Evolutionary conservation across 2,113 vertebrate genomes (phyloP).

Genomic region (Zeus faber): DNA sequence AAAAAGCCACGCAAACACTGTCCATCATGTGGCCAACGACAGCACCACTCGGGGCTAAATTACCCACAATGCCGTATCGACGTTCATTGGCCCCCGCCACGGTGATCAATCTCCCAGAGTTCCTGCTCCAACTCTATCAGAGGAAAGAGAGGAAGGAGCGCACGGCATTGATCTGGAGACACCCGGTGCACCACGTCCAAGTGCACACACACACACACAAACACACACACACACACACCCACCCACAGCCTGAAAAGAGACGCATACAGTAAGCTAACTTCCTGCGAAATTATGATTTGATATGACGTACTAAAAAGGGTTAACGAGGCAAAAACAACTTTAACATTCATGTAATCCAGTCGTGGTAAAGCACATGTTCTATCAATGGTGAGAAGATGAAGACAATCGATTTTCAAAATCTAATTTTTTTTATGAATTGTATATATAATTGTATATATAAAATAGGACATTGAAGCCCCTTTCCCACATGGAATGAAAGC

Average conservation of each 20-base stretch:
- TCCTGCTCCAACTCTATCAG: slow-evolving; percentile 71
- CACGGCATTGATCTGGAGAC: slow-evolving; percentile 67
- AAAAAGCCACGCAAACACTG: slow-evolving; percentile 73
- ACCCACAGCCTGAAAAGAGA: slow-evolving; percentile 1
- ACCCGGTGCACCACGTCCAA: slow-evolving; percentile 31
- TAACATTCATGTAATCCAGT: no score
- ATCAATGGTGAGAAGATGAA: no score
- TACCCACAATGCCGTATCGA: slow-evolving; percentile 59
- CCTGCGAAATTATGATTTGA: no score
- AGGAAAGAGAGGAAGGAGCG: slow-evolving; percentile 66
- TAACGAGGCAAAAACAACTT: no score
- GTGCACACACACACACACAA: slow-evolving; percentile 32
- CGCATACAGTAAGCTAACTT: background rate
- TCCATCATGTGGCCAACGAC: slow-evolving; percentile 75
- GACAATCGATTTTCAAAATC: no score
- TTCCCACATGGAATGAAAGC: no score
- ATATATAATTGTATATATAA: no score
- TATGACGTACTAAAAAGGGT: no score
- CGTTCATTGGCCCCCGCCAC: slow-evolving; percentile 70
- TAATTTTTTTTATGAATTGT: no score
- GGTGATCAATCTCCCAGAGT: slow-evolving; percentile 72
- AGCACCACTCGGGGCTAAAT: slow-evolving; percentile 63
- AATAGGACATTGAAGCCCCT: no score
- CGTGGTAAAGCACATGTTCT: no score
- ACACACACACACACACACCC: slow-evolving; percentile 12